A percentile compares a stretch with the other conserved stretches of the same genome.
Evolutionary conservation across 1,140 invertebrate species (phyloP).

Genomic region (Pomacea maculata): DNA sequence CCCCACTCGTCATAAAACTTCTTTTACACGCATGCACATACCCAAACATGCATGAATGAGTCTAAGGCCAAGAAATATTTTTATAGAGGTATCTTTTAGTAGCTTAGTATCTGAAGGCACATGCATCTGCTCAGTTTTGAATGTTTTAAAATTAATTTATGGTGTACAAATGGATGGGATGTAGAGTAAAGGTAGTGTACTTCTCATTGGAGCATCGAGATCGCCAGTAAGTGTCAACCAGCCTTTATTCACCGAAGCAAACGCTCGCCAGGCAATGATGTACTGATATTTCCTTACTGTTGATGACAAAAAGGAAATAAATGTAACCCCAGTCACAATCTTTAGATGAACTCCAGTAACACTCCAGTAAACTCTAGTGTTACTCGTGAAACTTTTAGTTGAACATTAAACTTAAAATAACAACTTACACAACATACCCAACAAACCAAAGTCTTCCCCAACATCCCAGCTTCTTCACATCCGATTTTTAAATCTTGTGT

Average conservation of each 20-base stretch:
- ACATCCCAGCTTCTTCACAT: too few relatives aligned
- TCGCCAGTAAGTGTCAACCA: not conserved
- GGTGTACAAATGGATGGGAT: not conserved
- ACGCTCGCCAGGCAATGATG: not conserved
- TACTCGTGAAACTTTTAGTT: too few relatives aligned
- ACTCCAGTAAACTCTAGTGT: too few relatives aligned
- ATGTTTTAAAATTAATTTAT: not conserved
- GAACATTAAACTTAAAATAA: too few relatives aligned
- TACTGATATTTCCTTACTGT: not conserved
- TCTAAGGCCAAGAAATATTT: not conserved
- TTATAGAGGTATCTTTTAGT: too few relatives aligned
- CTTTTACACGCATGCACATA: not conserved
- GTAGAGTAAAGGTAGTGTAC: not conserved
- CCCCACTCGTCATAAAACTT: not conserved
- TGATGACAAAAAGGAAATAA: not conserved
- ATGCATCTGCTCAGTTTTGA: too few relatives aligned
- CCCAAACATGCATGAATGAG: not conserved
- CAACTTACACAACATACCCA: too few relatives aligned
- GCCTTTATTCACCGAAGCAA: not conserved
- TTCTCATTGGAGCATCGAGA: not conserved
- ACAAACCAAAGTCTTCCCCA: too few relatives aligned
- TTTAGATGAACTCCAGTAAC: too few relatives aligned
- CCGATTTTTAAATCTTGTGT: too few relatives aligned
- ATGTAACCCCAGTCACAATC: not conserved
- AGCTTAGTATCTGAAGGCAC: too few relatives aligned